Evolutionary conservation across 2,113 vertebrate species (phyloP).

Genomic region (Terrapene triunguis): DNA sequence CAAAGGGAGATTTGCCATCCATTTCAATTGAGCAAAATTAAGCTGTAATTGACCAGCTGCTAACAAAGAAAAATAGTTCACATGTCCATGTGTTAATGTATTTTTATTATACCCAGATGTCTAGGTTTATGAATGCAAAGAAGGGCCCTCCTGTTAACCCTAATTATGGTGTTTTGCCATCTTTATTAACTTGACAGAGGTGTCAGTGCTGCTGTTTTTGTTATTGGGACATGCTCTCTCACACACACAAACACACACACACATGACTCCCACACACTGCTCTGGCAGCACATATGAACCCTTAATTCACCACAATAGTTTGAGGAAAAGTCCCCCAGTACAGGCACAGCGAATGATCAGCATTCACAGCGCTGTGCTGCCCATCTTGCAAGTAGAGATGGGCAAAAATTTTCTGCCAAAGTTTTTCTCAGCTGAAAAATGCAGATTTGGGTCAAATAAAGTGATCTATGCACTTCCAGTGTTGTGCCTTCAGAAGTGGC

Average conservation of each 20-base stretch:
- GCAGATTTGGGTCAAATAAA: background rate
- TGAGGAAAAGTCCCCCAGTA: background rate
- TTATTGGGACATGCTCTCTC: background rate
- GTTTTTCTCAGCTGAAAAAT: background rate
- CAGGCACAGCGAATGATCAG: background rate
- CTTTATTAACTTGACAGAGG: constrained; percentile 17
- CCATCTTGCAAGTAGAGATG: background rate
- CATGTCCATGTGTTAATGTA: background rate
- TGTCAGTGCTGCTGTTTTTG: background rate
- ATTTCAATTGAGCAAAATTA: background rate
- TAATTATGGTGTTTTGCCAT: background rate
- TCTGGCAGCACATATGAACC: background rate
- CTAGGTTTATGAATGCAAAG: background rate
- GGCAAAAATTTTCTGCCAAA: background rate
- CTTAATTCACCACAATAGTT: background rate
- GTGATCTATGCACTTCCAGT: background rate
- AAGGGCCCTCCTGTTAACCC: constrained; percentile 11
- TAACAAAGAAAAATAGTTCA: constrained; percentile 20
- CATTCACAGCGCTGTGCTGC: background rate
- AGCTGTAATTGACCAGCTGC: constrained; percentile 37
- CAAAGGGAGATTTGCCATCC: constrained; percentile 29
- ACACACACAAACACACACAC: no score
- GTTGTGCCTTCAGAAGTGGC: background rate
- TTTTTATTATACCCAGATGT: constrained; percentile 22
- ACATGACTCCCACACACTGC: background rate